phyloP scores from a whole-genome alignment of 2,113 vertebrate genomes.

The Gasterosteus nipponicus region DNA sequence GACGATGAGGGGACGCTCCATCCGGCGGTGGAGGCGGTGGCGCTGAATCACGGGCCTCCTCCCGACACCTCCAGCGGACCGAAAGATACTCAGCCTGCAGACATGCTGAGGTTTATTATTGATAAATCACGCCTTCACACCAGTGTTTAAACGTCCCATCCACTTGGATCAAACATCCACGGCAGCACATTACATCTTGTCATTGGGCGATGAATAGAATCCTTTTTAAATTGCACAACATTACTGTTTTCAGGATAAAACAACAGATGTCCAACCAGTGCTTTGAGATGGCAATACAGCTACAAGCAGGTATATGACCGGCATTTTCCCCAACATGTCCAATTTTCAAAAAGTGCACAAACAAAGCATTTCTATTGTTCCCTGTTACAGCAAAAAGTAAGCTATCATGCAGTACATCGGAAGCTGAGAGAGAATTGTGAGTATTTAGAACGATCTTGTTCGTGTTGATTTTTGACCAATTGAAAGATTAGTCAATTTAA shows the following conservation, averaged over 20 bases:
- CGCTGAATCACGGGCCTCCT: constrained; percentile 28
- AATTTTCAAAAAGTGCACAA: not conserved
- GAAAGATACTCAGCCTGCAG: constrained; percentile 42
- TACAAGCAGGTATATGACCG: constrained; percentile 68
- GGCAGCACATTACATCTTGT: not conserved
- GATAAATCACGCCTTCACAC: not conserved
- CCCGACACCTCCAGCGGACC: constrained; percentile 29
- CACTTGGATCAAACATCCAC: not conserved
- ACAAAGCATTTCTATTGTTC: constrained; percentile 18
- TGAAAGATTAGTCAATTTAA: not conserved
- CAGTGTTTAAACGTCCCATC: not conserved
- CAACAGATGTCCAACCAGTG: constrained; percentile 82
- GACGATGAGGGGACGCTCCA: constrained; percentile 29
- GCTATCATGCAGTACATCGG: constrained; percentile 59
- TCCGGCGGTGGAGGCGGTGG: constrained; percentile 45
- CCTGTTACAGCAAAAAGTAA: constrained; percentile 63
- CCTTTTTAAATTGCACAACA: not conserved
- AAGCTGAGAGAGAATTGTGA: constrained; percentile 76
- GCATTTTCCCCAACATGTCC: not conserved
- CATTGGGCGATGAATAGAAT: not conserved
- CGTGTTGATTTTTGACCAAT: not conserved
- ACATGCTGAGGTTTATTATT: constrained; percentile 76
- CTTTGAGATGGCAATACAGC: constrained; percentile 81
- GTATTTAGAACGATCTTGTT: constrained; percentile 36
- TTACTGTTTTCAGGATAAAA: constrained; percentile 73